These are phyloP conservation scores for Vulpes lagopus DNA, from an alignment of 2,113 vertebrate genomes.

Conservation along the genomic window DNA sequence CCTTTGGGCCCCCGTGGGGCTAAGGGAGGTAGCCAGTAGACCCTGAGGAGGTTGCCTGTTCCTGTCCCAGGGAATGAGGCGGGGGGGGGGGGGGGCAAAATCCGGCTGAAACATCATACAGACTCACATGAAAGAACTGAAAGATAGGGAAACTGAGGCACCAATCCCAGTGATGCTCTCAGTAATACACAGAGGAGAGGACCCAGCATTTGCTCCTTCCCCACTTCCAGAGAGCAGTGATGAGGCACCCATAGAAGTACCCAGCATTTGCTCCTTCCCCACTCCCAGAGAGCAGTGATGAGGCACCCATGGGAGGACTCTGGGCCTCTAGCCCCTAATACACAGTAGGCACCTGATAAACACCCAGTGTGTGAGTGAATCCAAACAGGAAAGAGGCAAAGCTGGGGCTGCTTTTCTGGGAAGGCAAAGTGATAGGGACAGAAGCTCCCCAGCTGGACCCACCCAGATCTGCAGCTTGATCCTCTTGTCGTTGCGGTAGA, in stretches of 20 bases:
- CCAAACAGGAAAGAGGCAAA: background rate
- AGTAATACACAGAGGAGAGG: background rate
- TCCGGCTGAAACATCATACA: background rate
- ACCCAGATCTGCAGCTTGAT: constrained; percentile 97
- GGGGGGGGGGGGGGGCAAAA: background rate
- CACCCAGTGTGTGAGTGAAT: background rate
- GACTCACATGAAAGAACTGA: background rate
- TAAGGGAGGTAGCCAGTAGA: background rate
- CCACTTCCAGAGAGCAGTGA: background rate
- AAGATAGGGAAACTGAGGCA: background rate
- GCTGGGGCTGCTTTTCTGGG: background rate
- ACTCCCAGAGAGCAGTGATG: background rate
- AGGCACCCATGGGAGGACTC: background rate
- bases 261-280: background rate
- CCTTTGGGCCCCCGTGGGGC: background rate
- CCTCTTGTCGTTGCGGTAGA: constrained; percentile 93
- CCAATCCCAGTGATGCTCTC: background rate
- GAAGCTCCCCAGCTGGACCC: constrained; percentile 54
- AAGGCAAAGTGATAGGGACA: background rate
- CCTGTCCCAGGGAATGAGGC: background rate
- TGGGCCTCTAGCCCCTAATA: background rate
- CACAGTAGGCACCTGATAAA: background rate
- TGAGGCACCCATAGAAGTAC: too few relatives aligned
- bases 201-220: background rate
- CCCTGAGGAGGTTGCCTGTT: background rate